Percentiles rank a stretch among this genome's conserved stretches.
Conservation (phyloP, 2,797 vertebrate species). For the Dendrocincla fuliginosa region DNA sequence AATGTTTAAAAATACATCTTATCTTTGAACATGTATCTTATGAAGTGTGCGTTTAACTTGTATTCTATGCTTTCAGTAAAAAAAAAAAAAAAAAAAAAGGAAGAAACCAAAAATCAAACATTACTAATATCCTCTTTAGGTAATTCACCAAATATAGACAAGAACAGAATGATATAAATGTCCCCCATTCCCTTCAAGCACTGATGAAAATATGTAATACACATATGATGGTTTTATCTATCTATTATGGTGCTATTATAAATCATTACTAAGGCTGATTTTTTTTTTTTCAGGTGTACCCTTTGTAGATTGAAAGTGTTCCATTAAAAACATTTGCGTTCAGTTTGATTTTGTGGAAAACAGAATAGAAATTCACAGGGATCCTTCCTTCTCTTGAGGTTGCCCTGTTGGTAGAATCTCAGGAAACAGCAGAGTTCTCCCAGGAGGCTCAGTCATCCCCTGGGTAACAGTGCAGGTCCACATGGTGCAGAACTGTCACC, state of each 20-base stretch:
- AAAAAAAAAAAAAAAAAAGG: not conserved
- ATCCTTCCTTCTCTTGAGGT: not conserved
- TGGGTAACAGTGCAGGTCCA: not conserved
- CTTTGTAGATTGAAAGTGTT: not conserved
- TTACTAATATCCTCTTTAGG: not conserved
- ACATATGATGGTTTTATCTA: not conserved
- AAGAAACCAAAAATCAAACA: not conserved
- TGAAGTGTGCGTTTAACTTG: not conserved
- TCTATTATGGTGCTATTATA: not conserved
- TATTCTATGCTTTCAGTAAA: not conserved
- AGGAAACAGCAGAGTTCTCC: not conserved
- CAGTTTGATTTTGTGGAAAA: not conserved
- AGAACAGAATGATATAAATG: not conserved
- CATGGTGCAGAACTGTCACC: rapidly evolving
- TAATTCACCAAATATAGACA: not conserved
- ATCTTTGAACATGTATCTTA: not conserved
- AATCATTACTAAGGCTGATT: not conserved
- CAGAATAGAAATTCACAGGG: not conserved
- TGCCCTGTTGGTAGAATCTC: not conserved
- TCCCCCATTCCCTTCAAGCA: not conserved
- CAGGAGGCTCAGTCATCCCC: not conserved
- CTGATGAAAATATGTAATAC: not conserved
- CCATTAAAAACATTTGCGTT: not conserved
- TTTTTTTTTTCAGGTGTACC: not conserved
- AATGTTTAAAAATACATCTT: not conserved